These are phyloP conservation scores for Strigops habroptila DNA, from an alignment of 2,113 vertebrate species.

Conservation along the genomic window DNA sequence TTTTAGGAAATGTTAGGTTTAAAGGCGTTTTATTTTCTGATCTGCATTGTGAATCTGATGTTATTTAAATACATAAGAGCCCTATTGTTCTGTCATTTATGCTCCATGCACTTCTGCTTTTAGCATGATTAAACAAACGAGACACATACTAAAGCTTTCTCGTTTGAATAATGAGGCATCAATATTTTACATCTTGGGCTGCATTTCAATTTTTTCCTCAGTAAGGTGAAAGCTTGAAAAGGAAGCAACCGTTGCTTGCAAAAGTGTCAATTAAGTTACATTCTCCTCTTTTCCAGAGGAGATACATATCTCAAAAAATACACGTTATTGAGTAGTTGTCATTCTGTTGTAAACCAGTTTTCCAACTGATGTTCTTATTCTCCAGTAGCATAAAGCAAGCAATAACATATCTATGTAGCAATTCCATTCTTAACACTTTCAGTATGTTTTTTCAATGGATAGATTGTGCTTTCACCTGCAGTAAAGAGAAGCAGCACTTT, in stretches of 20 bases:
- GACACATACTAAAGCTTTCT: conserved; percentile 42
- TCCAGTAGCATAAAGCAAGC: background rate
- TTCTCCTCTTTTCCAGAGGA: conserved; percentile 11
- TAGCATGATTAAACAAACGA: conserved; percentile 65
- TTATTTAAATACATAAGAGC: conserved; percentile 54
- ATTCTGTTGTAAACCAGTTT: conserved; percentile 8
- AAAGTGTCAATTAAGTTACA: conserved; percentile 40
- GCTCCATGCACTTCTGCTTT: conserved; percentile 52
- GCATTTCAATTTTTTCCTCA: conserved; percentile 48
- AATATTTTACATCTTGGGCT: conserved; percentile 59
- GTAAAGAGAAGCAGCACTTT: background rate
- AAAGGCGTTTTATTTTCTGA: conserved; percentile 56
- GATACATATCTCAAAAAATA: background rate
- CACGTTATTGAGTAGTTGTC: background rate
- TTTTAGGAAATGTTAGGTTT: conserved; percentile 26
- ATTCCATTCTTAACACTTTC: background rate
- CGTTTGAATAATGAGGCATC: conserved; percentile 54
- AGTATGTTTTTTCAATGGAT: background rate
- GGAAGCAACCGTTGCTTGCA: background rate
- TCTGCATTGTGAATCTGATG: conserved; percentile 41
- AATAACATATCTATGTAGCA: background rate
- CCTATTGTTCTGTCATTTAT: conserved; percentile 68
- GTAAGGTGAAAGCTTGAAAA: conserved; percentile 18
- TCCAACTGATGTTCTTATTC: background rate
- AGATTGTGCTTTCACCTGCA: background rate